phyloP scores from a whole-genome alignment of 2,113 vertebrate species.

The Psophia crepitans region DNA sequence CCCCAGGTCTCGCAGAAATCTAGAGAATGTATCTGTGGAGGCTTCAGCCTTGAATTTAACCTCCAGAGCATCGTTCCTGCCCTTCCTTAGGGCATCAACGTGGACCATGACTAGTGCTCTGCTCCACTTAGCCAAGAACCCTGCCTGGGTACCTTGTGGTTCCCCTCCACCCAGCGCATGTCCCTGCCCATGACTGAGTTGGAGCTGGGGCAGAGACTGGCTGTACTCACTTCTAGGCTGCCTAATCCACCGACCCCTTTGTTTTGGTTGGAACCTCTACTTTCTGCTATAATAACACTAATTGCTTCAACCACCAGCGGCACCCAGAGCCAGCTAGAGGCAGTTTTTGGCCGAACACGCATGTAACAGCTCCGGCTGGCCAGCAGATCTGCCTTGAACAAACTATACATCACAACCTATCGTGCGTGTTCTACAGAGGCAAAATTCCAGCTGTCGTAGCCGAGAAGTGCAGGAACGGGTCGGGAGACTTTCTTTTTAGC shows the following conservation, averaged over 20 bases:
- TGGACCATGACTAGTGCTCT: rapidly evolving
- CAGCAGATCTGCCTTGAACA: neutral
- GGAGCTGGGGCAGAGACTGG: neutral
- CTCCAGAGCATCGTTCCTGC: neutral
- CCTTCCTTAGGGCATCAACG: rapidly evolving
- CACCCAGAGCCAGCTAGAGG: neutral
- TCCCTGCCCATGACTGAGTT: rapidly evolving
- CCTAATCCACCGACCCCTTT: neutral
- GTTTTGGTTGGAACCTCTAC: neutral
- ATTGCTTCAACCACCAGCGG: neutral
- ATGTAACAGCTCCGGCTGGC: neutral
- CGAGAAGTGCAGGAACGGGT: neutral
- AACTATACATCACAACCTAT: neutral
- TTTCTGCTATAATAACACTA: neutral
- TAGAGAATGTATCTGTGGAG: rapidly evolving
- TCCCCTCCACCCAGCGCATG: rapidly evolving
- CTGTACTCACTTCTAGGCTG: neutral
- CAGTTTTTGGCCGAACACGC: neutral
- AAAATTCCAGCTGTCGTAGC: constrained; percentile 1
- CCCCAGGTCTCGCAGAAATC: neutral
- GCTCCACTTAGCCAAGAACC: neutral
- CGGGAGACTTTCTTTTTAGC: neutral
- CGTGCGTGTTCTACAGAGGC: neutral
- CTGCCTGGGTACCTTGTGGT: neutral
- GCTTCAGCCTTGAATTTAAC: neutral